Evolutionary conservation across 1,140 invertebrate species (phyloP), one percentile per base, ranked within the genome.

Genomic region (Magallana ariakensis): DNA sequence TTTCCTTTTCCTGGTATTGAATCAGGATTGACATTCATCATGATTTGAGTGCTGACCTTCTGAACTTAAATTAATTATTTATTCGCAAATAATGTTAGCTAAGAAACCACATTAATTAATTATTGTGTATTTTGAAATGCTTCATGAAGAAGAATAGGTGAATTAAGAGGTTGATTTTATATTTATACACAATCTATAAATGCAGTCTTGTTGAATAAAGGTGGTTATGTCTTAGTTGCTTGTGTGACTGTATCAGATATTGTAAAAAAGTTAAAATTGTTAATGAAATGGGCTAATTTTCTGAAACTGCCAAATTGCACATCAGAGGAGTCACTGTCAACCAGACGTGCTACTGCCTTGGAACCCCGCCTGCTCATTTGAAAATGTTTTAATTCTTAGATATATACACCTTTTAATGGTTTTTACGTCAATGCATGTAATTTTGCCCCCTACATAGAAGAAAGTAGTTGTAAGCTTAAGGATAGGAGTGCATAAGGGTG

Each of bases 1-100:
- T 70, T 70, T 70, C 66, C 66, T 4, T 70, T 70, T 70, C 66
- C 66, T 70, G 7, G 66, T 70, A 70, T 70, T 70, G 66, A 70
- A 26, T 33, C 11, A 11, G 4, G 33, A 70, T 70, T 70, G 66
- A 70, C 22, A 11, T 70, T 3, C 22, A 70, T 70, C 66, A 70
- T 70, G 66, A 70, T 70, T 70, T 70, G 8, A 33, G 66, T 9
- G 9, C 13, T 33, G 66, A 70, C 66, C 22, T 26, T 70, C 22
- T 70, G 66, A 70, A 19, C 66, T 70, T 9, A 70, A 19, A 70
- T 26, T 33, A 19, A 70, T 70, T 26, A 70, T 70, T 9, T 70
- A 70, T 70, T 70, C 66, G 26, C 66, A 0, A 70, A 26, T 70
- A 70, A 70, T 13, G 33, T 26, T 70, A 19, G 22, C 22, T 26